Percentiles rank a stretch among this genome's conserved stretches.
Evolutionary conservation across 2,888 invertebrate species (phyloP).

Genomic region (Octonoba sinensis): DNA sequence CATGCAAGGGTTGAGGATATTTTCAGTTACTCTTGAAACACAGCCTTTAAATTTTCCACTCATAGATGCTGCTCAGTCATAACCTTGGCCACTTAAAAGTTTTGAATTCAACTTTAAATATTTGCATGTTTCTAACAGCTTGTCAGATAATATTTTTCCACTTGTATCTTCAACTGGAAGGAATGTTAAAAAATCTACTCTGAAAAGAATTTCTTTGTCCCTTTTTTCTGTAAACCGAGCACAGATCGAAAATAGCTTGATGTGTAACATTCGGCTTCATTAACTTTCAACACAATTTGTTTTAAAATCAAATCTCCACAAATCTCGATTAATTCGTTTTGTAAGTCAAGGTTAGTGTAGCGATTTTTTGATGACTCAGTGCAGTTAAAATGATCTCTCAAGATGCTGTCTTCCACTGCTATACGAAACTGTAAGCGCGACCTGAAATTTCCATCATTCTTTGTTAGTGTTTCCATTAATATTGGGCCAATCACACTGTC

Average conservation of each 20-base stretch:
- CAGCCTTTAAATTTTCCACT: neutral
- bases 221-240: no score
- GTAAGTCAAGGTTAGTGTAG: neutral
- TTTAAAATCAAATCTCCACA: no score
- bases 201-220: no score
- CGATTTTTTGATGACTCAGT: neutral
- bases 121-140: neutral
- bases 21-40: no score
- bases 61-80: neutral
- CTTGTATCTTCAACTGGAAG: neutral
- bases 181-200: neutral
- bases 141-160: neutral
- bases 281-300: no score
- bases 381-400: neutral
- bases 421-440: neutral
- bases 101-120: neutral
- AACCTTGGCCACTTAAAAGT: neutral
- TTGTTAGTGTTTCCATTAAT: neutral
- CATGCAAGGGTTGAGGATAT: no score
- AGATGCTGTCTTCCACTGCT: neutral
- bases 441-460: conserved; percentile 1
- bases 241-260: no score
- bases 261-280: no score
- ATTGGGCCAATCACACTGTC: neutral
- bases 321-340: neutral